phyloP scores from a whole-genome alignment of 2,797 vertebrate genomes.

The Notolepis coatsorum region DNA sequence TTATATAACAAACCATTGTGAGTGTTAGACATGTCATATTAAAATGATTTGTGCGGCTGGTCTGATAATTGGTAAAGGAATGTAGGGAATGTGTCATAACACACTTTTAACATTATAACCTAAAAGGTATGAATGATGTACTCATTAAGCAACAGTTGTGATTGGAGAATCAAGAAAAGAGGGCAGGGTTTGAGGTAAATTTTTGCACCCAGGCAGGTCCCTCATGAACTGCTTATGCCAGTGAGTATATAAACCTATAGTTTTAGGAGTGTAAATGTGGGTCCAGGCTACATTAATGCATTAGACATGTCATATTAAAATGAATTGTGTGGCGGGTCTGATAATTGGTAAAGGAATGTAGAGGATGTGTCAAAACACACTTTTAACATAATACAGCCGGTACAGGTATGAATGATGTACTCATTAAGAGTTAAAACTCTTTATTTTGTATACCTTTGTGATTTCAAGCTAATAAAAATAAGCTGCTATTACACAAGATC shows the following conservation, averaged over 20 bases:
- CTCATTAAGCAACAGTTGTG: too few relatives aligned
- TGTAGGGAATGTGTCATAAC: slow-evolving; percentile 48
- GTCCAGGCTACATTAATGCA: too few relatives aligned
- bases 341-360: slow-evolving; percentile 43
- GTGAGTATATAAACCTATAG: too few relatives aligned
- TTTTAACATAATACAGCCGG: slow-evolving; percentile 9
- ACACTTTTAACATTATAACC: slow-evolving; percentile 8
- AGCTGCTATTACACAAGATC: background rate
- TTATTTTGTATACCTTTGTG: slow-evolving; percentile 9
- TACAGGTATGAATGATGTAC: slow-evolving; percentile 26
- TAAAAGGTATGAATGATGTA: slow-evolving; percentile 21
- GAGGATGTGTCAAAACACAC: slow-evolving; percentile 39
- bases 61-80: slow-evolving; percentile 36
- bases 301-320: background rate
- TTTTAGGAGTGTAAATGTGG: too few relatives aligned
- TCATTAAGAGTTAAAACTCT: slow-evolving; percentile 21
- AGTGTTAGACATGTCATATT: background rate
- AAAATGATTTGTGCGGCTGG: slow-evolving; percentile 13
- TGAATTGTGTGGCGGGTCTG: slow-evolving; percentile 21
- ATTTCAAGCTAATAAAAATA: slow-evolving; percentile 10
- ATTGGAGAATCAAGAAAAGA: too few relatives aligned
- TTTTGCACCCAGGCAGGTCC: too few relatives aligned
- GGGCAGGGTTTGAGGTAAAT: too few relatives aligned
- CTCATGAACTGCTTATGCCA: too few relatives aligned
- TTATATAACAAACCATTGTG: background rate